These are phyloP conservation scores for Lasioglossum morio DNA, from an alignment of 2,888 invertebrate genomes.

Conservation along the genomic window DNA sequence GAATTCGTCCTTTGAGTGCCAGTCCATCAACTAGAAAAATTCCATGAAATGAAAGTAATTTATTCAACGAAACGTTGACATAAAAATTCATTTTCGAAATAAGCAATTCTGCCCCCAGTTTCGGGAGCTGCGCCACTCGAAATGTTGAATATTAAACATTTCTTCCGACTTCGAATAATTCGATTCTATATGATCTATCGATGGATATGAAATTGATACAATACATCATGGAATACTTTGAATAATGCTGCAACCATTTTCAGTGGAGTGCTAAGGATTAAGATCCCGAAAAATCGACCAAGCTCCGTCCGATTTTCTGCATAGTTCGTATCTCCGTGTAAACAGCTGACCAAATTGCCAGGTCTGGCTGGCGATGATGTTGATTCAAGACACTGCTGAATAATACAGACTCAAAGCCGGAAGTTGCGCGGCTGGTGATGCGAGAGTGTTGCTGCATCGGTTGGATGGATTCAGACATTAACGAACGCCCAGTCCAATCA, in stretches of 20 bases:
- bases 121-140: background rate
- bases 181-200: too few relatives aligned
- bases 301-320: slow-evolving; percentile 19
- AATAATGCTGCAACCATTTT: too few relatives aligned
- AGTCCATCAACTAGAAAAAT: background rate
- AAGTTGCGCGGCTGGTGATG: slow-evolving; percentile 39
- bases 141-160: too few relatives aligned
- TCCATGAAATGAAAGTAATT: background rate
- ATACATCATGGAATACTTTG: too few relatives aligned
- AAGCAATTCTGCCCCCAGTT: background rate
- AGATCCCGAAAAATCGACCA: background rate
- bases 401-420: slow-evolving; percentile 38
- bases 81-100: background rate
- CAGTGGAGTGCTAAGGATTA: too few relatives aligned
- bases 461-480: background rate
- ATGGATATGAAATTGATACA: too few relatives aligned
- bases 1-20: background rate
- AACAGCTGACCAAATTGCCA: slow-evolving; percentile 63
- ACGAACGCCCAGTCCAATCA: background rate
- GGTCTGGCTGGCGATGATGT: slow-evolving; percentile 52
- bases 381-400: slow-evolving; percentile 54
- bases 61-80: background rate
- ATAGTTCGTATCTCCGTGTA: slow-evolving; percentile 39
- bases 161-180: too few relatives aligned
- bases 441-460: background rate